Evolutionary conservation across 2,888 invertebrate species (phyloP), one percentile per base, ranked within the genome.

Genomic region (Caradrina clavipalpis): DNA sequence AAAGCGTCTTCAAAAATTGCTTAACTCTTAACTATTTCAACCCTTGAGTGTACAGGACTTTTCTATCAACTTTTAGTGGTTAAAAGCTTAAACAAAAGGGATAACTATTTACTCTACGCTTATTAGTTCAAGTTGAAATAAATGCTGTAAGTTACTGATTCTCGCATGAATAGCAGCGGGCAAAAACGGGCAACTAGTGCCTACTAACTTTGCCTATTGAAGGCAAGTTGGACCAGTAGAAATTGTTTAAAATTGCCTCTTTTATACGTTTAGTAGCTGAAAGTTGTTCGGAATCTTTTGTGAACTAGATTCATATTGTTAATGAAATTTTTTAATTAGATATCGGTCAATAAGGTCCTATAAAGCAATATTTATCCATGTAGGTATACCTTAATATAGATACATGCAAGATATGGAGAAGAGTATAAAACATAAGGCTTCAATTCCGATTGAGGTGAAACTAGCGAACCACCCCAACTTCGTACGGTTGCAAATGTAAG

Each of bases 161-260:
- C n/a, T 10, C 58, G 8, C 10, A n/a, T 69, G 69, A 69, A 65
- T 55, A 50, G 57, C 39, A 11, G 13, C 19, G 57, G 39, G 13
- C 39, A 39, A 39, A 7, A 1, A 26, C 26, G 31, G 51, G 19
- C 51, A 61, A 56, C 58, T 74, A 64, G 11, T 55, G 22, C 55
- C 49, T 10, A 22, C 35, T 19, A 70, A 80, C 58, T 80, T 65
- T 62, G 31, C 49, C 60, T 55, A 6, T 39, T 39, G 39, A 13
- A 13, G 8, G 22, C 22, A 45, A 61, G 64, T 56, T 59, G 1
- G 13, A 5, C 15, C 50, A 45, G 47, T 76, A 45, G 26, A 45
- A 45, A 75, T 75, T 56, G 55, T 77, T 65, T 15, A 59, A 62
- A 62, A 11, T 26, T 62, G 61, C 57, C 47, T 47, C 58, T 50